phyloP scores from a whole-genome alignment of 2,113 vertebrate species.

The Blennius ocellaris region DNA sequence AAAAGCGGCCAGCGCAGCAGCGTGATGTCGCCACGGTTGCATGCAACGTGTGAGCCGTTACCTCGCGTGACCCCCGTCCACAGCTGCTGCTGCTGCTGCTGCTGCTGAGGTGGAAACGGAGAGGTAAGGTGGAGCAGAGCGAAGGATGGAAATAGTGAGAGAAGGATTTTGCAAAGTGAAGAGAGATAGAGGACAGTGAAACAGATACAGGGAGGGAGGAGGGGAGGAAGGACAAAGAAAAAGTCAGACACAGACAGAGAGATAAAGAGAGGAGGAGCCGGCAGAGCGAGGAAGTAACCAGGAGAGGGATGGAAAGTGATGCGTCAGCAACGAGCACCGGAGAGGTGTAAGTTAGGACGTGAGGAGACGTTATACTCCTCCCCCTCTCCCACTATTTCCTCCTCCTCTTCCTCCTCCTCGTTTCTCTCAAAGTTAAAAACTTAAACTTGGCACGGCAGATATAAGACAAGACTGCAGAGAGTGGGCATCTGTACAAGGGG shows the following conservation, averaged over 20 bases:
- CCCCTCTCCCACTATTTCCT: constrained; percentile 44
- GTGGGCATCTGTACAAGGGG: constrained; percentile 62
- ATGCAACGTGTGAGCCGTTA: constrained; percentile 48
- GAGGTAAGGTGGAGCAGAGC: constrained; percentile 44
- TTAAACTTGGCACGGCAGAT: constrained; percentile 46
- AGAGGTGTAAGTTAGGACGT: constrained; percentile 75
- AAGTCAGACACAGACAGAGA: constrained; percentile 71
- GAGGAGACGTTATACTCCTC: constrained; percentile 70
- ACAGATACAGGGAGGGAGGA: constrained; percentile 60
- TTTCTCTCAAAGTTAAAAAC: constrained; percentile 59
- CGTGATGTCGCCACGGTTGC: constrained; percentile 59
- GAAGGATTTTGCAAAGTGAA: constrained; percentile 70
- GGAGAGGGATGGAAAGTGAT: constrained; percentile 69
- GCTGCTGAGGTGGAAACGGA: constrained; percentile 65
- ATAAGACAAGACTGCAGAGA: constrained; percentile 64
- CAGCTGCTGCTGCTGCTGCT: constrained; percentile 69
- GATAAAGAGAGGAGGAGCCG: constrained; percentile 70
- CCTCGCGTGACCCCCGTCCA: constrained; percentile 75
- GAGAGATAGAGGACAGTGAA: constrained; percentile 72
- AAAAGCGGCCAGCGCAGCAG: constrained; percentile 21
- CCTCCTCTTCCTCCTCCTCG: constrained; percentile 63
- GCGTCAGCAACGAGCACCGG: constrained; percentile 68
- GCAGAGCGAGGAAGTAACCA: constrained; percentile 51
- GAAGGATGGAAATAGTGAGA: constrained; percentile 65
- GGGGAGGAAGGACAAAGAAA: constrained; percentile 71